These are phyloP conservation scores for Rissa tridactyla DNA, from an alignment of 2,113 vertebrate genomes.

Conservation along the genomic window DNA sequence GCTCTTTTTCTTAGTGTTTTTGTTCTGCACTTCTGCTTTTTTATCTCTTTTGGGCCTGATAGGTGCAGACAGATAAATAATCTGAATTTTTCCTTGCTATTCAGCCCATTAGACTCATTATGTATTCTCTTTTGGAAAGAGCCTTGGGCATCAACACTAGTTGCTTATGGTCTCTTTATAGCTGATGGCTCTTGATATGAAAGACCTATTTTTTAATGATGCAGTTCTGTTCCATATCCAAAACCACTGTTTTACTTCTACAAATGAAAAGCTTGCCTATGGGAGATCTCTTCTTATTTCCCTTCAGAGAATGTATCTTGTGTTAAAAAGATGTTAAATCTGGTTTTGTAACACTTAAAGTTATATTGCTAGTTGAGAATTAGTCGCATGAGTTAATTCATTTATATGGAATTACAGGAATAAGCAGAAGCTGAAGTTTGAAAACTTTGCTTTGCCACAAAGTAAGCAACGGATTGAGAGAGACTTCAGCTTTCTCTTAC, in stretches of 20 bases:
- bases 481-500: background rate
- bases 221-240: background rate
- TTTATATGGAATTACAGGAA: background rate
- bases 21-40: background rate
- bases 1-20: background rate
- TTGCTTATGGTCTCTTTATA: background rate
- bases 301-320: background rate
- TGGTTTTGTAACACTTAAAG: background rate
- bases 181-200: background rate
- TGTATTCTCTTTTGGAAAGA: background rate
- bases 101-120: conserved; percentile 12
- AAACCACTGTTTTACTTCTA: background rate
- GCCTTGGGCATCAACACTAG: conserved; percentile 37
- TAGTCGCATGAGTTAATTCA: background rate
- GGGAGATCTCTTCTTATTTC: background rate
- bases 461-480: background rate
- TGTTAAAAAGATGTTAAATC: background rate
- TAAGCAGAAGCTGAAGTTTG: background rate
- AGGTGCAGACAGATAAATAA: background rate
- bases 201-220: conserved; percentile 17
- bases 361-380: background rate
- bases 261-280: background rate
- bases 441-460: background rate
- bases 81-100: background rate
- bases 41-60: background rate